phyloP scores from a whole-genome alignment of 2,888 invertebrate genomes.

The Bugulina stolonifera region DNA sequence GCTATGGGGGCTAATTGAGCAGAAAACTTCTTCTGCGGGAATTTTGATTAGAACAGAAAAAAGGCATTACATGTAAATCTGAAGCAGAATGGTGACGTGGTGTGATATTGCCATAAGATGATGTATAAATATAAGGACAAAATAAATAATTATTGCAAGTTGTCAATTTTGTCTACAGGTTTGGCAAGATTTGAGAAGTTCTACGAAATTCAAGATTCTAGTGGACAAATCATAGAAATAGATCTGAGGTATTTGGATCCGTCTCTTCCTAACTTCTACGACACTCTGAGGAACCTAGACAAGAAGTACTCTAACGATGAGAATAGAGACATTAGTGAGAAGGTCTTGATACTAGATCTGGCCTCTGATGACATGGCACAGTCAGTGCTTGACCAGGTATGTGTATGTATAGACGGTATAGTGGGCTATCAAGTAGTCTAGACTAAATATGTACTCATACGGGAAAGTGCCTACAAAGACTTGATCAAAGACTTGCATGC shows the following conservation, averaged over 20 bases:
- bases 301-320: not conserved
- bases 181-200: constrained; percentile 16
- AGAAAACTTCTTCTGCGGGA: too few species aligned
- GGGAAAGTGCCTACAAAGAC: too few species aligned
- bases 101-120: too few species aligned
- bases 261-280: not conserved
- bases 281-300: not conserved
- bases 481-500: too few species aligned
- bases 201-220: not conserved
- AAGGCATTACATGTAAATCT: too few species aligned
- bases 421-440: too few species aligned
- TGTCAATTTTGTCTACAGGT: not conserved
- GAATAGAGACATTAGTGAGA: constrained; percentile 29
- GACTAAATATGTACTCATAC: too few species aligned
- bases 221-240: not conserved
- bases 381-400: constrained; percentile 37
- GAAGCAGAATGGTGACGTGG: too few species aligned
- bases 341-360: constrained; percentile 40
- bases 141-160: too few species aligned
- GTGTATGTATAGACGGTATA: not conserved
- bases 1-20: too few species aligned
- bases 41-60: too few species aligned
- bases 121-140: too few species aligned
- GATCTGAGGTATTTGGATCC: constrained; percentile 11
- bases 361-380: constrained; percentile 35